Evolutionary conservation across 2,888 invertebrate species (phyloP).

Genomic region (Mythimna albipuncta): DNA sequence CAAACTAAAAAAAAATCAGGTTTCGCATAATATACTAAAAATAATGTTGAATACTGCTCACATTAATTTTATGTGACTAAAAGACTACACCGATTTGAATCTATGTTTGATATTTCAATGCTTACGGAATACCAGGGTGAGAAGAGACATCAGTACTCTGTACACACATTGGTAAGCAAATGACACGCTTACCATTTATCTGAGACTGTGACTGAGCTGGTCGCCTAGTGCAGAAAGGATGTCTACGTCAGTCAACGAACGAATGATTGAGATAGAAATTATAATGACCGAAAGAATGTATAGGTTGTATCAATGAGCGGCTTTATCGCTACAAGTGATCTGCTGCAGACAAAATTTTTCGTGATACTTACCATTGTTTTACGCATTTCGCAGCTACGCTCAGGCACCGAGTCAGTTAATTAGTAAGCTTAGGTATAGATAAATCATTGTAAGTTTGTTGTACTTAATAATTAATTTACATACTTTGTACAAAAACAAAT

Average conservation of each 20-base stretch:
- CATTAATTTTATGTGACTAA: neutral
- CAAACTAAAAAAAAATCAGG: too few species aligned
- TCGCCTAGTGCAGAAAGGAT: neutral
- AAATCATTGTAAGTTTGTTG: neutral
- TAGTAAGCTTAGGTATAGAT: neutral
- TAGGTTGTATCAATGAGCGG: neutral
- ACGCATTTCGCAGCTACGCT: neutral
- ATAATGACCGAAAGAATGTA: neutral
- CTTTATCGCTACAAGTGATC: neutral
- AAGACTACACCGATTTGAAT: neutral
- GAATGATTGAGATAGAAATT: neutral
- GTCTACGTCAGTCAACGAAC: neutral
- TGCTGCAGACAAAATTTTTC: neutral
- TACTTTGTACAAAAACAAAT: neutral
- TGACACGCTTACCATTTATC: neutral
- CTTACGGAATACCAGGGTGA: conserved; percentile 68
- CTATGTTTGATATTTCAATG: conserved; percentile 42
- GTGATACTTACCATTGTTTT: neutral
- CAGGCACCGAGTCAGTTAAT: neutral
- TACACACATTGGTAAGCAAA: conserved; percentile 84
- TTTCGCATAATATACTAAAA: too few species aligned
- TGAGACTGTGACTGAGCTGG: neutral
- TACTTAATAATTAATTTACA: too few species aligned
- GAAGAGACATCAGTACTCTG: conserved; percentile 78
- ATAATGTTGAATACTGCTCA: neutral